Evolutionary conservation across 2,888 invertebrate genomes (phyloP).

Genomic region (Melanargia galathea): DNA sequence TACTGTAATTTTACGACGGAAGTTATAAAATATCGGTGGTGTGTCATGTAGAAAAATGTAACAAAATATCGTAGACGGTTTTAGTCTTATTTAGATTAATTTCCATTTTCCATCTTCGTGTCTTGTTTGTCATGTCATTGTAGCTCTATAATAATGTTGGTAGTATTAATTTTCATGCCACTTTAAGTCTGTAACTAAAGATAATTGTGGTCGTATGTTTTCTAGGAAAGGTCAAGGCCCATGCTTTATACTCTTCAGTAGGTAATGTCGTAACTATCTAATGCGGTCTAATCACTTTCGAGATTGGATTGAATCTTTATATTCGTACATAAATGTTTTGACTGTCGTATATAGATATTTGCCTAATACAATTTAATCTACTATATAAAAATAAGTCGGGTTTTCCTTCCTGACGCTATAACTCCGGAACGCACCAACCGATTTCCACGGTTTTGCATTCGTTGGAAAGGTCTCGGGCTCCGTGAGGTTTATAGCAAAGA

Average conservation of each 20-base stretch:
- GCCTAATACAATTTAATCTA: background rate
- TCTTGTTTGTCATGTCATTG: background rate
- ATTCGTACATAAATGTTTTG: background rate
- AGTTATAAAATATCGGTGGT: background rate
- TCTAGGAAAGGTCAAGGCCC: constrained; percentile 2
- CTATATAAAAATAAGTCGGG: background rate
- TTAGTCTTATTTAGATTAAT: background rate
- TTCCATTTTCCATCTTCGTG: background rate
- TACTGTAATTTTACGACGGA: background rate
- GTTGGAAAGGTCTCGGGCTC: too few relatives aligned
- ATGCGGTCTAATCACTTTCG: background rate
- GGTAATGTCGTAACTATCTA: background rate
- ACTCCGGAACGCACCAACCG: too few relatives aligned
- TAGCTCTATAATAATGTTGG: background rate
- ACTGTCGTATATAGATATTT: background rate
- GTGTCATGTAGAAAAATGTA: background rate
- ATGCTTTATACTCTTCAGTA: background rate
- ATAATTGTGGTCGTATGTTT: background rate
- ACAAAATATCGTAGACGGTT: background rate
- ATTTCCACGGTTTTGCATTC: too few relatives aligned
- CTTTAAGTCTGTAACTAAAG: too few relatives aligned
- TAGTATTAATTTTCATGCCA: too few relatives aligned
- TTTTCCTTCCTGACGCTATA: too few relatives aligned
- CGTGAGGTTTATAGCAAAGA: too few relatives aligned
- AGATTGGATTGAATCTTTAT: constrained; percentile 11